These are phyloP conservation scores for Cheilinus undulatus DNA, from an alignment of 2,113 vertebrate species.

Conservation along the genomic window DNA sequence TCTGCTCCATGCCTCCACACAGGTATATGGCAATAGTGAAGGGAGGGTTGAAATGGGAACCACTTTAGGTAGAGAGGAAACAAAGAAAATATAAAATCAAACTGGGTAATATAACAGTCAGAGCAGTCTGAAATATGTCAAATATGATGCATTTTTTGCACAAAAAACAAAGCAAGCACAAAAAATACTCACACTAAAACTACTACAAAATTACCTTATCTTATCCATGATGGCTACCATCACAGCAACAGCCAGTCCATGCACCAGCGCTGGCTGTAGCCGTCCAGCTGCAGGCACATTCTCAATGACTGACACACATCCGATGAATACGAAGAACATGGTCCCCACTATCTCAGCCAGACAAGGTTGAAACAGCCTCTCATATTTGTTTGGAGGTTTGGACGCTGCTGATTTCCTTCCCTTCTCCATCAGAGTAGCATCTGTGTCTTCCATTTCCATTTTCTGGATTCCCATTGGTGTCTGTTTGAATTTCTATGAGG, in stretches of 20 bases:
- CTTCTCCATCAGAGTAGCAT: conserved; percentile 57
- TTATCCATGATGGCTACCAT: conserved; percentile 81
- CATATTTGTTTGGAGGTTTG: conserved; percentile 59
- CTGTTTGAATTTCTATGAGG: background rate
- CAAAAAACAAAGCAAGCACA: background rate
- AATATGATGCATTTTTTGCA: background rate
- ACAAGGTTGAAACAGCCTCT: conserved; percentile 80
- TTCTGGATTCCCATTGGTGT: conserved; percentile 68
- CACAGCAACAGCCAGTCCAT: conserved; percentile 79
- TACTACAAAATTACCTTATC: conserved; percentile 71
- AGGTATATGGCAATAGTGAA: conserved; percentile 84
- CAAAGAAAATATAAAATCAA: background rate
- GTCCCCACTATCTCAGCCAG: conserved; percentile 81
- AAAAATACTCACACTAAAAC: background rate
- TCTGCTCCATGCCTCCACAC: conserved; percentile 80
- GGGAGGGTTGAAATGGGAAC: conserved; percentile 84
- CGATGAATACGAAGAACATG: conserved; percentile 84
- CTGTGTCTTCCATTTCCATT: conserved; percentile 68
- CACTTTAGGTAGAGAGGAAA: conserved; percentile 54
- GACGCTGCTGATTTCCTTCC: background rate
- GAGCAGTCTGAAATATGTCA: too few species aligned
- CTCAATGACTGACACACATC: conserved; percentile 84
- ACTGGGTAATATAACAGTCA: background rate
- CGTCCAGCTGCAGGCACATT: conserved; percentile 76
- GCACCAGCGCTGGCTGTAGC: conserved; percentile 82